phyloP scores from a whole-genome alignment of 1,140 invertebrate genomes.

The Penaeus chinensis region DNA sequence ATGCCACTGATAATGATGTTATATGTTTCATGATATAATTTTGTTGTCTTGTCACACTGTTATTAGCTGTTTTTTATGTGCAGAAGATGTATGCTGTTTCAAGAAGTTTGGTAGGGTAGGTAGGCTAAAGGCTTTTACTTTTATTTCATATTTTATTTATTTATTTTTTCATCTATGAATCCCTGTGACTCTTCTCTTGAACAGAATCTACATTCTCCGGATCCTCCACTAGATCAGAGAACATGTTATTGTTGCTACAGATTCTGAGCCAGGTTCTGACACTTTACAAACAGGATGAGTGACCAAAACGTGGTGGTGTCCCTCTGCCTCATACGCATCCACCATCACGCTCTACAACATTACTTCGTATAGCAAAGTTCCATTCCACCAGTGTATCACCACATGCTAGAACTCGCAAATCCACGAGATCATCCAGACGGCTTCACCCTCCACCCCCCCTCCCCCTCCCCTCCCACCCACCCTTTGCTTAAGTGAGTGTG shows the following conservation, averaged over 20 bases:
- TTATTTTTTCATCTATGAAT: conserved; percentile 19
- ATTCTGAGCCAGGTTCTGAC: conserved; percentile 12
- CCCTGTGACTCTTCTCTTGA: conserved; percentile 31
- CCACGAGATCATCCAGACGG: no score
- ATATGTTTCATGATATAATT: conserved; percentile 41
- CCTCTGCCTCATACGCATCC: conserved; percentile 32
- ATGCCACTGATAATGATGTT: conserved; percentile 38
- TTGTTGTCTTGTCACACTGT: conserved; percentile 43
- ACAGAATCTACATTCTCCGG: conserved; percentile 37
- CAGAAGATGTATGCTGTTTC: conserved; percentile 37
- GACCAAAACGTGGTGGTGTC: conserved; percentile 22
- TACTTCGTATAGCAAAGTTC: not conserved
- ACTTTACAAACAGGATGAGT: conserved; percentile 18
- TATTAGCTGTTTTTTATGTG: conserved; percentile 45
- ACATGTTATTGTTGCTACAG: conserved; percentile 39
- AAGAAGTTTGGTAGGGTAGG: conserved; percentile 41
- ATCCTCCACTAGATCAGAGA: conserved; percentile 42
- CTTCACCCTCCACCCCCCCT: no score
- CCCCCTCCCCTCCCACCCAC: not conserved
- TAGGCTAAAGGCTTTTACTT: no score
- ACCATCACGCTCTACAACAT: conserved; percentile 3
- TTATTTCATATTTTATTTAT: not conserved
- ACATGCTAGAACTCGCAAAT: not conserved
- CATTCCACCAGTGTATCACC: conserved; percentile 27
- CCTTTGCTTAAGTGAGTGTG: conserved; percentile 45